Percentiles rank a stretch among this genome's conserved stretches.
Evolutionary conservation across 2,888 invertebrate species (phyloP).

Genomic region (Pristionchus japonicus): DNA sequence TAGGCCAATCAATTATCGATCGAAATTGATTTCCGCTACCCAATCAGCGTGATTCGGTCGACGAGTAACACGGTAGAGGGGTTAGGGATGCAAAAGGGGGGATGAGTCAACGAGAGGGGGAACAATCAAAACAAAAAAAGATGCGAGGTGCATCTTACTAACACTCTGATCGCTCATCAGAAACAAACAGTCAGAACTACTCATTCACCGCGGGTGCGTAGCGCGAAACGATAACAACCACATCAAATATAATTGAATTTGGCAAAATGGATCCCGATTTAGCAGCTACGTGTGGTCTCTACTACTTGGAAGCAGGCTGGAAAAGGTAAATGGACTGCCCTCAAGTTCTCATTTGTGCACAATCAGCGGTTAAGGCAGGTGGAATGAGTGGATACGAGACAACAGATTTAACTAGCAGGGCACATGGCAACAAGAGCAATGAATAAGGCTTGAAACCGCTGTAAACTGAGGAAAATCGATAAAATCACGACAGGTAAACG

Average conservation of each 20-base stretch:
- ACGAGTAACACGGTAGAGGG: background rate
- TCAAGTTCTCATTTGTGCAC: background rate
- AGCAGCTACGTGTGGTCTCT: too few species aligned
- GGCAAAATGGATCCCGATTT: too few species aligned
- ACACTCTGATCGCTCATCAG: background rate
- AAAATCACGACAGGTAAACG: too few species aligned
- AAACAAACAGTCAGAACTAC: conserved; percentile 14
- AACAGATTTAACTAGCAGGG: background rate
- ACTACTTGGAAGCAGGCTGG: too few species aligned
- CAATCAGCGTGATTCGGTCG: background rate
- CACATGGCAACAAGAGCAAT: background rate
- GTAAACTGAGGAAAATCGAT: too few species aligned
- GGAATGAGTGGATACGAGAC: background rate
- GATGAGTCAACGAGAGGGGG: conserved; percentile 3
- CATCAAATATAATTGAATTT: background rate
- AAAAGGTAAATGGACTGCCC: background rate
- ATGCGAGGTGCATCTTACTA: background rate
- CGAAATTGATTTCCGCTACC: background rate
- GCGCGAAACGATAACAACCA: background rate
- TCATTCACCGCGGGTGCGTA: background rate
- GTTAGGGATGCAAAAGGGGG: background rate
- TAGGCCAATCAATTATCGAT: conserved; percentile 4
- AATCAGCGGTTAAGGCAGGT: background rate
- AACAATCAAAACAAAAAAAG: conserved; percentile 36
- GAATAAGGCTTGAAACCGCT: too few species aligned